Evolutionary conservation across 1,140 invertebrate species (phyloP).

Genomic region (Agrilus planipennis): DNA sequence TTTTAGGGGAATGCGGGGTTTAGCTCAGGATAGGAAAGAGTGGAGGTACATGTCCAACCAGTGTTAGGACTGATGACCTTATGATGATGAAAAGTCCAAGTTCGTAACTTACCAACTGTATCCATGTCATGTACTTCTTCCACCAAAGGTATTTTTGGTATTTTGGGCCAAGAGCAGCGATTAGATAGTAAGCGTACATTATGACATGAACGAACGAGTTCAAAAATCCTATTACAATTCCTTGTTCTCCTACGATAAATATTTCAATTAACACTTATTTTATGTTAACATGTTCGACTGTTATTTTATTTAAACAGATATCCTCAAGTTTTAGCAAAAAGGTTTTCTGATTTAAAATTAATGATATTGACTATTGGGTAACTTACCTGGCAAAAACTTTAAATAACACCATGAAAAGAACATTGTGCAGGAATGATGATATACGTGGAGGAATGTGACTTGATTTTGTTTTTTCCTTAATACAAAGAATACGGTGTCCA

Average conservation of each 20-base stretch:
- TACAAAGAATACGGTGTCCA: conserved; percentile 75
- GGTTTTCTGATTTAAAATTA: too few relatives aligned
- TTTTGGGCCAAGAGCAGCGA: conserved; percentile 54
- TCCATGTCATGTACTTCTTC: conserved; percentile 68
- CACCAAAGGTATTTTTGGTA: conserved; percentile 66
- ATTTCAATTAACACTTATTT: background rate
- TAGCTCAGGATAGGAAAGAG: too few relatives aligned
- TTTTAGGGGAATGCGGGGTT: too few relatives aligned
- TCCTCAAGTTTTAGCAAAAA: background rate
- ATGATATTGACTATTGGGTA: too few relatives aligned
- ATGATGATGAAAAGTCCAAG: too few relatives aligned
- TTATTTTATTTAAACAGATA: background rate
- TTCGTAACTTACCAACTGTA: conserved; percentile 53
- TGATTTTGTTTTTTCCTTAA: conserved; percentile 63
- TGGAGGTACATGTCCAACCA: too few relatives aligned
- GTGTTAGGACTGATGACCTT: too few relatives aligned
- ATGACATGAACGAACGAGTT: conserved; percentile 64
- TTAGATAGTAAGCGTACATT: conserved; percentile 67
- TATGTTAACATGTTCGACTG: background rate
- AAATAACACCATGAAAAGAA: conserved; percentile 43
- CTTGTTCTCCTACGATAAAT: conserved; percentile 38
- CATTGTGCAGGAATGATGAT: conserved; percentile 54
- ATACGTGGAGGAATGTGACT: conserved; percentile 61
- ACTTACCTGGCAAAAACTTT: conserved; percentile 42
- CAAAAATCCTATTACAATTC: conserved; percentile 46